Evolutionary conservation across 2,888 invertebrate genomes (phyloP).

Genomic region (Apodemia zela): DNA sequence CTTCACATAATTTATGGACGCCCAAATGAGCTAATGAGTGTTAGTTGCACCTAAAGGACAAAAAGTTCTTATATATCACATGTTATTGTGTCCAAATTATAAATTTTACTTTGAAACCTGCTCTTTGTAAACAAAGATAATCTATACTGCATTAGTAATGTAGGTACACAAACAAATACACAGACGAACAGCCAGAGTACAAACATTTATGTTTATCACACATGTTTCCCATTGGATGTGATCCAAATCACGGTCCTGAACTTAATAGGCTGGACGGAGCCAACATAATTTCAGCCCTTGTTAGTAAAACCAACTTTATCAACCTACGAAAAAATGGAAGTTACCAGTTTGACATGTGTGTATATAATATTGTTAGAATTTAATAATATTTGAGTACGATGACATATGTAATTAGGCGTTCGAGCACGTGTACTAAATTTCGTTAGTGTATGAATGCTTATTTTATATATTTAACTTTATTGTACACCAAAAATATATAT

Average conservation of each 20-base stretch:
- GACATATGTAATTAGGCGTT: too few relatives aligned
- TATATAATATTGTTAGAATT: too few relatives aligned
- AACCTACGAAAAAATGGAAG: too few relatives aligned
- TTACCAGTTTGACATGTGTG: too few relatives aligned
- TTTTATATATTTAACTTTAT: too few relatives aligned
- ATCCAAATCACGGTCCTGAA: slow-evolving; percentile 9
- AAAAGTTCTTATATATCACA: background rate
- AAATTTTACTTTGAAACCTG: background rate
- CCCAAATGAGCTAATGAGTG: background rate
- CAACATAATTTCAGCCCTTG: background rate
- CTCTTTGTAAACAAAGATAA: background rate
- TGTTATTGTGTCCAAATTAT: background rate
- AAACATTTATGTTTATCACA: slow-evolving; percentile 4
- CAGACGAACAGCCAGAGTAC: background rate
- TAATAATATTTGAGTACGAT: too few relatives aligned
- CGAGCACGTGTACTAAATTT: too few relatives aligned
- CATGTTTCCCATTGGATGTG: slow-evolving; percentile 2
- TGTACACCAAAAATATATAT: too few relatives aligned
- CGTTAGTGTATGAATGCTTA: too few relatives aligned
- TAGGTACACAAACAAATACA: background rate
- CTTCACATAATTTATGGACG: too few relatives aligned
- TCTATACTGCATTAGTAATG: background rate
- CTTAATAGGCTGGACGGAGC: slow-evolving; percentile 3
- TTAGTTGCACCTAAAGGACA: background rate
- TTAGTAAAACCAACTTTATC: background rate